phyloP scores from a whole-genome alignment of 2,113 vertebrate genomes.

The Ctenodactylus gundi region DNA sequence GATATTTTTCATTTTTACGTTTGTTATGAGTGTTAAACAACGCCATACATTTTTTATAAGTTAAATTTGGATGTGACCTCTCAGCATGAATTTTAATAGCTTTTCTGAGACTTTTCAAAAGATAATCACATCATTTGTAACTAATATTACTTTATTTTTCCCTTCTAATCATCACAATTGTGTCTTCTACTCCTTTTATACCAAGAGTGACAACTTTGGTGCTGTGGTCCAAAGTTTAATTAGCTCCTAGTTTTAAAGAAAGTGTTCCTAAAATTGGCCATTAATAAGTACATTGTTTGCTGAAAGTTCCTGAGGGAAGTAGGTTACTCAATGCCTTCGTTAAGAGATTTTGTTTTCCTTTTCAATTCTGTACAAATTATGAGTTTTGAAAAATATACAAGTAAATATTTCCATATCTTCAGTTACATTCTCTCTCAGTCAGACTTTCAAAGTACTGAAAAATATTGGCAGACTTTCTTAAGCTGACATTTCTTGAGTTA shows the following conservation, averaged over 20 bases:
- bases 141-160: neutral
- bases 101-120: neutral
- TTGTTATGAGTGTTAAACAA: neutral
- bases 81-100: neutral
- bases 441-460: neutral
- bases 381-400: neutral
- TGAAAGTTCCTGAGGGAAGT: neutral
- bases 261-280: neutral
- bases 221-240: neutral
- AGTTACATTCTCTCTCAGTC: neutral
- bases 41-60: neutral
- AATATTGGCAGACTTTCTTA: neutral
- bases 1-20: neutral
- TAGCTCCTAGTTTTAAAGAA: neutral
- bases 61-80: neutral
- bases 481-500: neutral
- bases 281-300: neutral
- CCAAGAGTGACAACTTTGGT: neutral
- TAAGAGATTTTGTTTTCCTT: neutral
- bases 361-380: neutral
- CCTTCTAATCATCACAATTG: neutral
- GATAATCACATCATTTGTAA: neutral
- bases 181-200: neutral
- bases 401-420: neutral
- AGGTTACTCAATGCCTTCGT: neutral